These are phyloP conservation scores for Lithodes maja DNA, from an alignment of 2,888 invertebrate species.

Conservation along the genomic window DNA sequence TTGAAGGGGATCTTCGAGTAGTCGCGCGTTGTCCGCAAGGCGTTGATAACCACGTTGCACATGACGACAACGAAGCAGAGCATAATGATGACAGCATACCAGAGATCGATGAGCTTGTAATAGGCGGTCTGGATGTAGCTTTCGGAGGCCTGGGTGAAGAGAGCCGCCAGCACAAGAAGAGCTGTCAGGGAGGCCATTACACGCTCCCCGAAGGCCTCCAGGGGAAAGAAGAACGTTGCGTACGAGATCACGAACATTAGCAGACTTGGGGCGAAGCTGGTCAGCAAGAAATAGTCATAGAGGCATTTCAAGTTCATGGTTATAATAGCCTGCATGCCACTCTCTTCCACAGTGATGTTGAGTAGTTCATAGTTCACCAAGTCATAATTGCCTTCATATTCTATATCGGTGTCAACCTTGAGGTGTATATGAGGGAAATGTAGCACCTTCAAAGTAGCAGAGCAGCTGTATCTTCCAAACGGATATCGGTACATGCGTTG, in stretches of 20 bases:
- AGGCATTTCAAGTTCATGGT: conserved; percentile 23
- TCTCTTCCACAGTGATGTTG: background rate
- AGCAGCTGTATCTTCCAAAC: background rate
- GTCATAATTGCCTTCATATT: background rate
- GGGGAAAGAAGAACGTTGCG: conserved; percentile 41
- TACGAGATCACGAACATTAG: conserved; percentile 44
- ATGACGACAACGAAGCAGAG: conserved; percentile 43
- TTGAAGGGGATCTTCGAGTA: background rate
- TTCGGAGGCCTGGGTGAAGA: conserved; percentile 48
- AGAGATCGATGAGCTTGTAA: conserved; percentile 52
- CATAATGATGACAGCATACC: conserved; percentile 34
- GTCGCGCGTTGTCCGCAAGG: background rate
- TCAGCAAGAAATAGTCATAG: conserved; percentile 34
- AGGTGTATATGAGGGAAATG: background rate
- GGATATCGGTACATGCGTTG: background rate
- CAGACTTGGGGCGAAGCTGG: conserved; percentile 38
- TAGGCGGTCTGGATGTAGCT: conserved; percentile 46
- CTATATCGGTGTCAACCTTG: background rate
- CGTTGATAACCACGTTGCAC: conserved; percentile 13
- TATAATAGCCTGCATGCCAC: background rate
- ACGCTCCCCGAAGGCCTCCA: conserved; percentile 29
- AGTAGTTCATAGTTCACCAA: background rate
- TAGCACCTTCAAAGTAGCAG: background rate
- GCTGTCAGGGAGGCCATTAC: conserved; percentile 55
- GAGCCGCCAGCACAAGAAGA: conserved; percentile 47